Conservation (phyloP, 2,888 invertebrate genomes). For the Ennomos fuscantarius region DNA sequence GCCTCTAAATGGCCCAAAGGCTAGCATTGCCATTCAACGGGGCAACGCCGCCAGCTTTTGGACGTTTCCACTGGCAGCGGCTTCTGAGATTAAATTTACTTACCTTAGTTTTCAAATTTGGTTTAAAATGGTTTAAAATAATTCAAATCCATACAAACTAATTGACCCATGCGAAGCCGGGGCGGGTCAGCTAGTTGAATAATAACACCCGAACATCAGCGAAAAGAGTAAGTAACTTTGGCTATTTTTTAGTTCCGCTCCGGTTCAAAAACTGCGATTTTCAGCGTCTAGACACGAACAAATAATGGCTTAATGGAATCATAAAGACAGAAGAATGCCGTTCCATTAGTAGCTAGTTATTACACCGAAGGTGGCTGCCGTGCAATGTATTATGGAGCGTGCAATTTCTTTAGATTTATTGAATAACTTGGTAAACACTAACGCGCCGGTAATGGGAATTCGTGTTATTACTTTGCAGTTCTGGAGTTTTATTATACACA, state of each 20-base stretch:
- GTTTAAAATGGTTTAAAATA: no score
- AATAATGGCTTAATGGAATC: slow-evolving; percentile 34
- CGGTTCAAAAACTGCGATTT: slow-evolving; percentile 31
- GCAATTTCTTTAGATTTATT: slow-evolving; percentile 45
- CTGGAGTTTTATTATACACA: slow-evolving; percentile 10
- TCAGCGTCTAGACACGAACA: slow-evolving; percentile 37
- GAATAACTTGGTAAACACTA: slow-evolving; percentile 44
- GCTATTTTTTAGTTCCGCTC: slow-evolving; percentile 19
- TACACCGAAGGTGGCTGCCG: slow-evolving; percentile 39
- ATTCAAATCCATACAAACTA: no score
- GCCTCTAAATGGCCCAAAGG: no score
- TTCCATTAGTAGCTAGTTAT: slow-evolving; percentile 42
- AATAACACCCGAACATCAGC: not conserved
- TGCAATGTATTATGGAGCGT: slow-evolving; percentile 41
- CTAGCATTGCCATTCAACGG: no score
- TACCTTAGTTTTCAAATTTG: no score
- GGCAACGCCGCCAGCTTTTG: no score
- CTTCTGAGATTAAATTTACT: no score
- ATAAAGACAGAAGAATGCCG: slow-evolving; percentile 34
- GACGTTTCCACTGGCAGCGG: no score
- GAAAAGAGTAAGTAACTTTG: not conserved
- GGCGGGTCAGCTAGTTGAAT: not conserved
- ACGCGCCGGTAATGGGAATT: slow-evolving; percentile 33
- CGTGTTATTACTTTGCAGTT: slow-evolving; percentile 28
- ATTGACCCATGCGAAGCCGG: no score